Evolutionary conservation across 2,797 vertebrate genomes (phyloP), one percentile per base, ranked within the genome.

Genomic region (Megalops cyprinoides): DNA sequence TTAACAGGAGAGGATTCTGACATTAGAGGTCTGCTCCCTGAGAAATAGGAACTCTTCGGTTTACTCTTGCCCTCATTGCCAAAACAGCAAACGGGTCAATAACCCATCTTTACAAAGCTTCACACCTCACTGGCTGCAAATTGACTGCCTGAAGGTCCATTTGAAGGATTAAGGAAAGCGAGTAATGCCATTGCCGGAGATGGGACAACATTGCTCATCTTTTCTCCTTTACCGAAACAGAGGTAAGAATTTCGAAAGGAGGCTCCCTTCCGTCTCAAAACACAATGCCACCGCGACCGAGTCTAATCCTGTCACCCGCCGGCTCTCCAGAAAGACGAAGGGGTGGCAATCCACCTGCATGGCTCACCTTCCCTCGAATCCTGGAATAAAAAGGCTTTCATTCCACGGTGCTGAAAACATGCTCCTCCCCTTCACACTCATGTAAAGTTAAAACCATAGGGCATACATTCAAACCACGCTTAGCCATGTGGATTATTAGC

Each of bases 91-190:
- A 92, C 90, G 91, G 94, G 94, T 95, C 94, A 95, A 94, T 95
- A 95, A 94, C 90, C 92, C 91, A 94, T 95, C 93, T 95, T 95
- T 95, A 95, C 88, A 92, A 90, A 90, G 89, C 92, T 92, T 95
- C 94, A 95, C 93, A 93, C 90, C 91, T 89, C 84, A 79, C 88
- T 94, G 92, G 83, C 89, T 92, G 85, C 91, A 93, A 95, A 95
- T 95, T 91, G 94, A 95, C 91, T 93, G 94, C 94, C 94, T 91
- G 91, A 92, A 92, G 94, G 87, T 89, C 88, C 87, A 89, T 90
- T 89, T 90, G 85, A 90, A 76, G 87, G 92, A 95, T 94, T 95
- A 94, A 93, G 89, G 91, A 91, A 91, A 91, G 87, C 88, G 88
- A 87, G 92, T 90, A 91, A 93, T 91, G 91, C 89, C 91, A 91